Conservation (phyloP, 2,888 invertebrate genomes). For the Drepanosiphum platanoidis region DNA sequence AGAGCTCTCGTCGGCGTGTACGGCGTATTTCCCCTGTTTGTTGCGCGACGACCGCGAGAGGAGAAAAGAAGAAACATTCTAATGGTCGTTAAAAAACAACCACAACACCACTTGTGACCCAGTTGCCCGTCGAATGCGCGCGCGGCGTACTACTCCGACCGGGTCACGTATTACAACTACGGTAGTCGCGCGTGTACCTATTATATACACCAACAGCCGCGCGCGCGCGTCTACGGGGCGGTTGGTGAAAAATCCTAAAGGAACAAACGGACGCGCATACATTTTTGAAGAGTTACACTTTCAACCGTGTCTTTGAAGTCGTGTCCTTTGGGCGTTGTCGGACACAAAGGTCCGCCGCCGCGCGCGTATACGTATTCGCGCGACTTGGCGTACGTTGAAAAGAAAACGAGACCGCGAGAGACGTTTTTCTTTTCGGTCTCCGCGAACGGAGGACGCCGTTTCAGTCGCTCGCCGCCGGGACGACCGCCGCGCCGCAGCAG, state of each 20-base stretch:
- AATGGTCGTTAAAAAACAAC: constrained; percentile 13
- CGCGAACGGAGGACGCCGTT: neutral
- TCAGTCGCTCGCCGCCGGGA: neutral
- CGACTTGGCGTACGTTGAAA: constrained; percentile 10
- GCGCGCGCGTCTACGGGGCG: neutral
- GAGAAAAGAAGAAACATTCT: neutral
- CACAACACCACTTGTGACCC: constrained; percentile 13
- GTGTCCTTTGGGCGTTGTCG: constrained; percentile 25
- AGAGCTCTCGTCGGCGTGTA: too few species aligned
- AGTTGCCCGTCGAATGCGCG: neutral
- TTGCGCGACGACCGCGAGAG: neutral
- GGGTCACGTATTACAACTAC: neutral
- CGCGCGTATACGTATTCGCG: neutral
- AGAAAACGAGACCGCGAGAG: constrained; percentile 1
- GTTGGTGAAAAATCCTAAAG: constrained; percentile 23
- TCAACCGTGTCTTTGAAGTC: constrained; percentile 19
- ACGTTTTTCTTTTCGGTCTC: constrained; percentile 23
- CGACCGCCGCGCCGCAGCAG: neutral
- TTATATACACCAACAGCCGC: neutral
- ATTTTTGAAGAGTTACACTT: constrained; percentile 31
- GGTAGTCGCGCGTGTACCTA: neutral
- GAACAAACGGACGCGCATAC: constrained; percentile 24
- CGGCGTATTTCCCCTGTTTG: neutral
- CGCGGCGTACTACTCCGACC: neutral
- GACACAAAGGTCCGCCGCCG: constrained; percentile 15